Evolutionary conservation across 1,140 invertebrate species (phyloP).

Genomic region (Melanaphis sacchari): DNA sequence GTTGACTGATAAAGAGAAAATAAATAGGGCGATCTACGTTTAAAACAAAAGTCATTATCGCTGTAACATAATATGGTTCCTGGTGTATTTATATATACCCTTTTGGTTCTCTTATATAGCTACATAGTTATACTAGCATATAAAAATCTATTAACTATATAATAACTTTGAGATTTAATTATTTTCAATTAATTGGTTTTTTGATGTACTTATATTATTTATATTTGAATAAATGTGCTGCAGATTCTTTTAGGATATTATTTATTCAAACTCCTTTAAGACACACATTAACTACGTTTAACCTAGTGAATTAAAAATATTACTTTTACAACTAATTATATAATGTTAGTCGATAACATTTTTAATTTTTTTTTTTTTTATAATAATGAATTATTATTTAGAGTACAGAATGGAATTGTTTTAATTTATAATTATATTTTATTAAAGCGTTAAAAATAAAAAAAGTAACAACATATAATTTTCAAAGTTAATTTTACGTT

Average conservation of each 20-base stretch:
- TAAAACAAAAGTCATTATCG: not conserved
- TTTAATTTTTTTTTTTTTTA: not conserved
- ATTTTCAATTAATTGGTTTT: constrained; percentile 1
- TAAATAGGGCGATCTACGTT: not conserved
- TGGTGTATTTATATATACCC: not conserved
- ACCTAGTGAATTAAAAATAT: not conserved
- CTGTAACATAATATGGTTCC: not conserved
- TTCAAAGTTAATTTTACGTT: not conserved
- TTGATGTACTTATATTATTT: not conserved
- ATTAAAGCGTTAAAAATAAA: not conserved
- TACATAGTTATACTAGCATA: not conserved
- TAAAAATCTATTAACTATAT: not conserved
- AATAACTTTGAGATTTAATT: not conserved
- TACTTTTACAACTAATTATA: not conserved
- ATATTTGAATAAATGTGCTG: not conserved
- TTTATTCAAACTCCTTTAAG: not conserved
- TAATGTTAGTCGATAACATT: not conserved
- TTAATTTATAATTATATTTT: not conserved
- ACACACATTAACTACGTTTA: not conserved
- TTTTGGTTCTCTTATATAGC: not conserved
- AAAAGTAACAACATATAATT: not conserved
- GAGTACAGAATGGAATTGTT: not conserved
- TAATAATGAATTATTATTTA: not conserved
- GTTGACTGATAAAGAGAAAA: not conserved
- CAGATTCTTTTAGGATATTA: not conserved